Conservation (phyloP, 2,113 vertebrate species). For the Cynocephalus volans region DNA sequence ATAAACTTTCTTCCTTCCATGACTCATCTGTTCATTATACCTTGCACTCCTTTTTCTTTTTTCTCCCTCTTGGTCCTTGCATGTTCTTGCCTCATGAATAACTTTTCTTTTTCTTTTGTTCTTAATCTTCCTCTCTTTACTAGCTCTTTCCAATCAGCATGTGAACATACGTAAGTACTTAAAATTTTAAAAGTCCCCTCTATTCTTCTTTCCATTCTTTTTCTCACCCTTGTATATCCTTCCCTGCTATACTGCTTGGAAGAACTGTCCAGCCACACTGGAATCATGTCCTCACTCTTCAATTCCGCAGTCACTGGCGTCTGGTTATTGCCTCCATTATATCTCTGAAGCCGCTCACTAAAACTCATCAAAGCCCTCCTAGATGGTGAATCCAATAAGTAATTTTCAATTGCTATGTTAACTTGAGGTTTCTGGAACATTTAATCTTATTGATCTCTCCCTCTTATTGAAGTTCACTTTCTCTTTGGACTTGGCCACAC, state of each 20-base stretch:
- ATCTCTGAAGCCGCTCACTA: slow-evolving; percentile 68
- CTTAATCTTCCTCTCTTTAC: background rate
- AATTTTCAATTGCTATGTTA: slow-evolving; percentile 67
- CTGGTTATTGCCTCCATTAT: slow-evolving; percentile 27
- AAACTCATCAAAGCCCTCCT: slow-evolving; percentile 65
- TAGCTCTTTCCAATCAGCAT: background rate
- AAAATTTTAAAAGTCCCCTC: background rate
- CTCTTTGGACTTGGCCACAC: slow-evolving; percentile 16
- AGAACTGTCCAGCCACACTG: background rate
- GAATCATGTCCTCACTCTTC: background rate
- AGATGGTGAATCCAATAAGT: slow-evolving; percentile 67
- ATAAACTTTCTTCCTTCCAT: background rate
- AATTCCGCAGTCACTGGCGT: background rate
- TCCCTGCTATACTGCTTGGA: background rate
- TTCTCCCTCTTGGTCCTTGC: background rate
- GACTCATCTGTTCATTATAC: background rate
- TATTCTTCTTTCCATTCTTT: background rate
- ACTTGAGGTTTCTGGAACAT: slow-evolving; percentile 72
- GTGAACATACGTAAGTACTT: background rate
- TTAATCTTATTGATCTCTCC: slow-evolving; percentile 66
- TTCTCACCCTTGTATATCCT: background rate
- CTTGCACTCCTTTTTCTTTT: background rate
- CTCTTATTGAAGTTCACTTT: slow-evolving; percentile 59
- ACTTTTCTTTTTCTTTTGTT: background rate
- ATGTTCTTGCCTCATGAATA: background rate